Evolutionary conservation across 1,140 invertebrate species (phyloP), one percentile per base, ranked within the genome.

Genomic region (Zaprionus taronus): DNA sequence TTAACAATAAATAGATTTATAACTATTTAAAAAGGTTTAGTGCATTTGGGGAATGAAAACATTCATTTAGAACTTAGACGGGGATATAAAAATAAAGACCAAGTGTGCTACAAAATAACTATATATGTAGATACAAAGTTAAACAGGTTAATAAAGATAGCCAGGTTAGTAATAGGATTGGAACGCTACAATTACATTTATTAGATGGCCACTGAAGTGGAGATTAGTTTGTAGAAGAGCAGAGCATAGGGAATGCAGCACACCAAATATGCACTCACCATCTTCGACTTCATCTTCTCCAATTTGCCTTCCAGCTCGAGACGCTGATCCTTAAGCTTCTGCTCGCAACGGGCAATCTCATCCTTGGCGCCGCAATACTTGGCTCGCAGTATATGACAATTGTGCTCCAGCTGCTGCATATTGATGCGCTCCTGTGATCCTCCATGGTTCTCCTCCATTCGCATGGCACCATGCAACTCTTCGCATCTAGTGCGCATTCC

Each of bases 231-330:
- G 22, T 53, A 53, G 15, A 67, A 7, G 38, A 38, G 12, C 5
- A 34, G 14, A 41, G 36, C 17, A 38, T 17, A 58, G 17, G 51
- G 15, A 34, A 72, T 20, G 22, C 17, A 72, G 15, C 67, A 44
- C 31, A 53, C 20, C 14, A 14, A 24, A 28, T 26, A 12, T 17
- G n/a, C n/a, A 95, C 94, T 94, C 93, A 95, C 95, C 95, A 96
- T 95, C 94, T 95, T 95, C 9, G 93, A 93, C 81, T 95, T 96
- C 95, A 96, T 95, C 89, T 94, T 94, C 71, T 94, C 95, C 74
- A 96, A 91, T 92, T 96, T 96, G 66, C 94, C 94, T 79, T 95
- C 95, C 91, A 95, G 95, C 77, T 95, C 95, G 7, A 93, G 93
- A 17, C 95, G 93, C 15, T 95, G 93, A 62, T 95, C 94, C 83